A percentile compares a stretch with the other conserved stretches of the same genome.
phyloP scores from a whole-genome alignment of 2,797 vertebrate genomes.

The Saxicola maurus region DNA sequence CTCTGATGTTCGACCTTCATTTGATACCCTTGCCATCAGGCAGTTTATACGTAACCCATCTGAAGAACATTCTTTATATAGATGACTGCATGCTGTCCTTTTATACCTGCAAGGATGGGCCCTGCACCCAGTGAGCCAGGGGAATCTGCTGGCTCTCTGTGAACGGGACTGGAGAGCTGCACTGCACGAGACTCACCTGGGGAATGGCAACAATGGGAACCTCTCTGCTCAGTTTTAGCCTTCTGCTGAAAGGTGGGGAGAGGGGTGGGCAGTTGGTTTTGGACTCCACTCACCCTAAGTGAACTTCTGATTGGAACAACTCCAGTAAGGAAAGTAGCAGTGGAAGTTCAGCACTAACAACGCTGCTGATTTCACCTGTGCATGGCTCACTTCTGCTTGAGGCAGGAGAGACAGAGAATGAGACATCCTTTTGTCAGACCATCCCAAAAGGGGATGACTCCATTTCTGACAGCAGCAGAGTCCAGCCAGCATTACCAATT shows the following conservation, averaged over 20 bases:
- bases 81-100: constrained; percentile 39
- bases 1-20: constrained; percentile 59
- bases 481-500: background rate
- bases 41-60: constrained; percentile 43
- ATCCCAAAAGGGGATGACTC: background rate
- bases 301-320: background rate
- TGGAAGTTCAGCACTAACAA: background rate
- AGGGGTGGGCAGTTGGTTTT: background rate
- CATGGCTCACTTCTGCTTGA: background rate
- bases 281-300: background rate
- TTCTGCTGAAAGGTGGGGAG: background rate
- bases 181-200: background rate
- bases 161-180: background rate
- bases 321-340: background rate
- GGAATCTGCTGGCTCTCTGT: background rate
- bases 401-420: background rate
- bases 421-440: background rate
- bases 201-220: background rate
- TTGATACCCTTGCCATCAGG: constrained; percentile 47
- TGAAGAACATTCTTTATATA: constrained; percentile 52
- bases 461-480: background rate
- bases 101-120: constrained; percentile 29
- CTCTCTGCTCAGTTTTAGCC: background rate
- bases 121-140: background rate
- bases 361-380: background rate